Conservation (phyloP, 2,888 invertebrate species). For the Apodemia zela region DNA sequence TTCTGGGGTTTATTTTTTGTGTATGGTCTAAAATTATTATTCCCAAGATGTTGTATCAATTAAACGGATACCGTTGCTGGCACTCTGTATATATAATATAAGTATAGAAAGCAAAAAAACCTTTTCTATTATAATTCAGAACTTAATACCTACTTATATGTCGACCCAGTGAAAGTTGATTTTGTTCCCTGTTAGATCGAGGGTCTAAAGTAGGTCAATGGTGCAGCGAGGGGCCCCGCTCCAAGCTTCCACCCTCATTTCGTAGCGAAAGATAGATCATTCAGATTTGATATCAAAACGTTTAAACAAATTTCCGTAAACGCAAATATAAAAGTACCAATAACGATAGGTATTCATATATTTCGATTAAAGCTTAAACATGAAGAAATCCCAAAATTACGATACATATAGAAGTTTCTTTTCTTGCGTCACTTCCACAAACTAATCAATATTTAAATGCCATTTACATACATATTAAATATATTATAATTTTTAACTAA, state of each 20-base stretch:
- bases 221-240: constrained; percentile 57
- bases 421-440: not conserved
- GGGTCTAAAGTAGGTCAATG: constrained; percentile 66
- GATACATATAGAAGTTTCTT: not conserved
- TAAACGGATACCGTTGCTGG: constrained; percentile 30
- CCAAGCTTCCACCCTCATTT: constrained; percentile 35
- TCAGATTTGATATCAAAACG: constrained; percentile 24
- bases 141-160: not conserved
- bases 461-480: not conserved
- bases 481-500: not conserved
- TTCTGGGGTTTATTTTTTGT: no score
- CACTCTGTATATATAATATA: not conserved
- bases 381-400: not conserved
- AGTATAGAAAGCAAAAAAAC: not conserved
- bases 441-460: constrained; percentile 7
- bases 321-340: not conserved
- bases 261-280: constrained; percentile 33
- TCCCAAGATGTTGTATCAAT: no score
- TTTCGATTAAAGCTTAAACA: no score
- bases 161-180: constrained; percentile 25
- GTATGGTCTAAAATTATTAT: no score
- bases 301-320: not conserved
- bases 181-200: constrained; percentile 33
- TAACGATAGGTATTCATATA: no score
- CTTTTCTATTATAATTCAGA: not conserved